Evolutionary conservation across 2,888 invertebrate genomes (phyloP).

Genomic region (Apodemia zela): DNA sequence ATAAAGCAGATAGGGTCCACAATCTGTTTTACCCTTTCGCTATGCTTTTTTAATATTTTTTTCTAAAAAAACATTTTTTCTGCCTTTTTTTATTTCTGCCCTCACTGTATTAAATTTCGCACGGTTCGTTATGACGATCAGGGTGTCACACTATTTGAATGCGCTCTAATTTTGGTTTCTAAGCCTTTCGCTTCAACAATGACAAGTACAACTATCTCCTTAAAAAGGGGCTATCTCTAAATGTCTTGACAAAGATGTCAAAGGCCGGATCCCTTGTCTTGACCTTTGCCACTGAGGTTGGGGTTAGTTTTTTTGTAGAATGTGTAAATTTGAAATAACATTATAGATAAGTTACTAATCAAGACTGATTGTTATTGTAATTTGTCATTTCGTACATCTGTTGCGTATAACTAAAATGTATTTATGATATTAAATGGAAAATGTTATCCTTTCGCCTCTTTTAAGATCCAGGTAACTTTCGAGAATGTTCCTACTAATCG

Average conservation of each 20-base stretch:
- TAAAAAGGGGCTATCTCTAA: conserved; percentile 50
- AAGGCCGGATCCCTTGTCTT: conserved; percentile 59
- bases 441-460: too few species aligned
- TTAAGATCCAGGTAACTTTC: too few species aligned
- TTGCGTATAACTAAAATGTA: too few species aligned
- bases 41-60: conserved; percentile 38
- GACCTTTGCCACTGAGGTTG: conserved; percentile 52
- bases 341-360: conserved; percentile 45
- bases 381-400: not conserved
- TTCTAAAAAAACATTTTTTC: conserved; percentile 42
- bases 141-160: conserved; percentile 67
- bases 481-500: too few species aligned
- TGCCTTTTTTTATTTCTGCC: conserved; percentile 37
- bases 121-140: conserved; percentile 66
- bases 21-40: conserved; percentile 44
- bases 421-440: too few species aligned
- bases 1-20: conserved; percentile 26
- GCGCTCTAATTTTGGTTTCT: conserved; percentile 67
- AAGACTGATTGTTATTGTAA: conserved; percentile 39
- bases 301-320: conserved; percentile 44
- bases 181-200: conserved; percentile 60
- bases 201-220: conserved; percentile 49
- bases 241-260: conserved; percentile 56
- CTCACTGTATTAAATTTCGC: conserved; percentile 66
- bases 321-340: conserved; percentile 44